Conservation (phyloP, 2,797 vertebrate genomes). For the Tadarida brasiliensis region DNA sequence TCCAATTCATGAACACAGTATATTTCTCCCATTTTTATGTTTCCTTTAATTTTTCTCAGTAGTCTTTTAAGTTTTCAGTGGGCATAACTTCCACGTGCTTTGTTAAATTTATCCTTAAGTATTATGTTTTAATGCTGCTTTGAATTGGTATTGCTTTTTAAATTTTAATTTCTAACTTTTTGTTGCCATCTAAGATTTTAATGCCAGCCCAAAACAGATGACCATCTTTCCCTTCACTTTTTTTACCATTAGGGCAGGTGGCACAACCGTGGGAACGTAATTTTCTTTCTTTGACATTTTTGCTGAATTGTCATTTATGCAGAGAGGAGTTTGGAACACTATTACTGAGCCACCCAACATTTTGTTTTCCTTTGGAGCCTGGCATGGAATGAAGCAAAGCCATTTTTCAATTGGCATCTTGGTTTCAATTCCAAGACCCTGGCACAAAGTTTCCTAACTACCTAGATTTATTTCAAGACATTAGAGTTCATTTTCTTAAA, state of each 20-base stretch:
- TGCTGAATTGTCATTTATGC: neutral
- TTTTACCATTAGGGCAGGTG: neutral
- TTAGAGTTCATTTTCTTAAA: conserved; percentile 19
- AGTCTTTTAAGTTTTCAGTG: conserved; percentile 2
- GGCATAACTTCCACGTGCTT: neutral
- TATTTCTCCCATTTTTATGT: neutral
- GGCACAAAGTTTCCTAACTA: neutral
- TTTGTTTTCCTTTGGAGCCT: neutral
- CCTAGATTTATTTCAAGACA: neutral
- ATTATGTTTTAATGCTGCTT: neutral
- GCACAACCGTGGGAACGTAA: neutral
- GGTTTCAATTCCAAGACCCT: neutral
- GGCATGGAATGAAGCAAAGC: neutral
- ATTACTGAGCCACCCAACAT: neutral
- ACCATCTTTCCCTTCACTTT: neutral
- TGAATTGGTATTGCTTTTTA: neutral
- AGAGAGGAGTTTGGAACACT: neutral
- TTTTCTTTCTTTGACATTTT: conserved; percentile 53
- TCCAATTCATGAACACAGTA: neutral
- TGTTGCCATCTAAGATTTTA: neutral
- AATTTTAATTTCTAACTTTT: conserved; percentile 16
- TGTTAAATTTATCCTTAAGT: neutral
- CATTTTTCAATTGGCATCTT: conserved; percentile 5
- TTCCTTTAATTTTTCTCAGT: neutral
- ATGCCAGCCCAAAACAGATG: neutral